These are phyloP conservation scores for Chorisops tibialis DNA, from an alignment of 2,888 invertebrate genomes.

Conservation along the genomic window DNA sequence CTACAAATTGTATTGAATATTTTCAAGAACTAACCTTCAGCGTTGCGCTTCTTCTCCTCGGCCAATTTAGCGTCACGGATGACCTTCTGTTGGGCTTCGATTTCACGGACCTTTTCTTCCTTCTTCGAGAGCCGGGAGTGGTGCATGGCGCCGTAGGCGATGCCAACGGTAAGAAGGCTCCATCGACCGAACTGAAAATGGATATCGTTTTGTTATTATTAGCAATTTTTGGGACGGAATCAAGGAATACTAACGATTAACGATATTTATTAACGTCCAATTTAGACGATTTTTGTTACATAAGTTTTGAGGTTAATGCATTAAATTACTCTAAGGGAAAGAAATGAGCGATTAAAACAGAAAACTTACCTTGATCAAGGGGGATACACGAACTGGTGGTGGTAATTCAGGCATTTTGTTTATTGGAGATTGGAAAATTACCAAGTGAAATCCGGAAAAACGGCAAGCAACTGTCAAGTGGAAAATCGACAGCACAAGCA, in stretches of 20 bases:
- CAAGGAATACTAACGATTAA: neutral
- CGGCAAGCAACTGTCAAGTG: too few relatives aligned
- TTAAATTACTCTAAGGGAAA: neutral
- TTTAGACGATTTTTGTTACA: slow-evolving; percentile 10
- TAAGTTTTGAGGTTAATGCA: slow-evolving; percentile 21
- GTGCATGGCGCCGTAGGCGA: slow-evolving; percentile 72
- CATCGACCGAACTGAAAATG: slow-evolving; percentile 70
- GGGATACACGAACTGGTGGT: slow-evolving; percentile 75
- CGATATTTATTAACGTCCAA: too few relatives aligned
- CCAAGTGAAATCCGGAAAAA: too few relatives aligned
- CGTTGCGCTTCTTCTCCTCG: slow-evolving; percentile 64
- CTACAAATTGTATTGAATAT: neutral
- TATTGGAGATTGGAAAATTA: neutral
- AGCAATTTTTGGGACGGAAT: neutral
- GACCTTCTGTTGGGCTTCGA: slow-evolving; percentile 65
- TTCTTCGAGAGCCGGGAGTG: slow-evolving; percentile 66
- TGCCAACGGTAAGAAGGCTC: slow-evolving; percentile 69
- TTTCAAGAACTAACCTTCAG: slow-evolving; percentile 54
- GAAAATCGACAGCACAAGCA: too few relatives aligned
- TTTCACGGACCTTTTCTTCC: slow-evolving; percentile 63
- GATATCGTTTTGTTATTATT: neutral
- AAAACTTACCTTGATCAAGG: slow-evolving; percentile 69
- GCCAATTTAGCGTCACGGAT: slow-evolving; percentile 69
- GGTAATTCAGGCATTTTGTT: slow-evolving; percentile 45
- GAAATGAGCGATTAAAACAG: slow-evolving; percentile 2